Conservation (phyloP, 2,797 vertebrate species). For the Carcharodon carcharias region DNA sequence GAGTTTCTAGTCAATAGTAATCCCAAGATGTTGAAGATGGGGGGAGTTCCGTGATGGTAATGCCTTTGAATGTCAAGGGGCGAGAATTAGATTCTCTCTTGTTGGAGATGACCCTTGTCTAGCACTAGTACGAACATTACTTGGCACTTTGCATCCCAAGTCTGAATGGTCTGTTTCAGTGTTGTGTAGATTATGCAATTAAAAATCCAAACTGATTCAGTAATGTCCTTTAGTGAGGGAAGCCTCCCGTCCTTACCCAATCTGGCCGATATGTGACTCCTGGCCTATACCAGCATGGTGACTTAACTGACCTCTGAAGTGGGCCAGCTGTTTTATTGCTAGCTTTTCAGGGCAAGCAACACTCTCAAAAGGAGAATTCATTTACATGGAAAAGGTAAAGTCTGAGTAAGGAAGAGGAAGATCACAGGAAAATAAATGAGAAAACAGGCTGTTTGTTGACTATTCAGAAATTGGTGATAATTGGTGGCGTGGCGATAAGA, state of each 20-base stretch:
- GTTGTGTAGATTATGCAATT: not conserved
- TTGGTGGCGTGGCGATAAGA: not conserved
- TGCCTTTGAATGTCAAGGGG: no score
- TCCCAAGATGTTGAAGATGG: no score
- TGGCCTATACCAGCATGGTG: not conserved
- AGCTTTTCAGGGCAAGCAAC: not conserved
- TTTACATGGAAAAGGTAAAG: not conserved
- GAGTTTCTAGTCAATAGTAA: no score
- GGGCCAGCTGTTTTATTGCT: not conserved
- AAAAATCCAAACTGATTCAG: not conserved
- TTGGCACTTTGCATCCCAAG: not conserved
- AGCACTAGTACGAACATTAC: not conserved
- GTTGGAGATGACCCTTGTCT: not conserved
- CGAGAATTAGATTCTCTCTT: no score
- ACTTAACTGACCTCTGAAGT: not conserved
- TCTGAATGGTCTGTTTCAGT: not conserved
- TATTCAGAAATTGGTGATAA: not conserved
- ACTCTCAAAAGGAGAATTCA: no score
- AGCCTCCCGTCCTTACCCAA: not conserved
- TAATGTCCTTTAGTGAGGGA: not conserved
- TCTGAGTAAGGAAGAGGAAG: not conserved
- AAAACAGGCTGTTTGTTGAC: not conserved
- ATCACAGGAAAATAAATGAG: not conserved
- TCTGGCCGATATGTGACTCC: not conserved
- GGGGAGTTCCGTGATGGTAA: no score